Evolutionary conservation across 2,113 vertebrate species (phyloP).

Genomic region (Strigops habroptila): DNA sequence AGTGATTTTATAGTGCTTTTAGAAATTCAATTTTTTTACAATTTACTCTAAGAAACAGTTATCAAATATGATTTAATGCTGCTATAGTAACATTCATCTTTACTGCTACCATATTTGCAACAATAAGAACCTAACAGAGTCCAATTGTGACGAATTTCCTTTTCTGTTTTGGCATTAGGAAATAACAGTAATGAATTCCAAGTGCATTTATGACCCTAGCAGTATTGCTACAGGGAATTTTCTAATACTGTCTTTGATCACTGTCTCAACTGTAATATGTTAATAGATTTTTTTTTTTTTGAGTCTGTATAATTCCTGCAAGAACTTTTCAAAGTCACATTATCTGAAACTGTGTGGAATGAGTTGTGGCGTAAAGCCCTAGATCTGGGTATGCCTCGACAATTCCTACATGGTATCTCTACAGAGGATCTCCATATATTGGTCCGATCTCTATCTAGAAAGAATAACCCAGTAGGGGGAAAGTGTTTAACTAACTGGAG

Average conservation of each 20-base stretch:
- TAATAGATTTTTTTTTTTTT: conserved; percentile 33
- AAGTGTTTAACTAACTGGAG: too few species aligned
- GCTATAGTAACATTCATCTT: neutral
- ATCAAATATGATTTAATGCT: neutral
- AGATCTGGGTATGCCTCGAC: too few species aligned
- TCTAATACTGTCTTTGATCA: conserved; percentile 33
- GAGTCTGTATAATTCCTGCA: neutral
- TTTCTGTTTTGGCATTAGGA: neutral
- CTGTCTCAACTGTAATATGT: conserved; percentile 8
- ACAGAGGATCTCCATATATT: too few species aligned
- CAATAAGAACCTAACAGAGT: neutral
- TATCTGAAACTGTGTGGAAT: too few species aligned
- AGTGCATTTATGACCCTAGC: conserved; percentile 1
- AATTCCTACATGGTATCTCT: too few species aligned
- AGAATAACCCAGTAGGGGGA: too few species aligned
- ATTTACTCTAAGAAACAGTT: neutral
- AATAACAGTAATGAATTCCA: conserved; percentile 35
- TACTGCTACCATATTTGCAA: conserved; percentile 5
- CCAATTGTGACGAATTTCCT: conserved; percentile 12
- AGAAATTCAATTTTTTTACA: neutral
- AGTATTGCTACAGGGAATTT: neutral
- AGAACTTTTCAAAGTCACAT: conserved; percentile 23
- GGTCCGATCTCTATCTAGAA: too few species aligned
- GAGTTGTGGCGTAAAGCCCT: too few species aligned
- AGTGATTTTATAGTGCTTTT: too few species aligned